Percentiles rank a stretch among this genome's conserved stretches.
These are phyloP conservation scores for Ectropis grisescens DNA, from an alignment of 1,140 invertebrate genomes.

Conservation along the genomic window DNA sequence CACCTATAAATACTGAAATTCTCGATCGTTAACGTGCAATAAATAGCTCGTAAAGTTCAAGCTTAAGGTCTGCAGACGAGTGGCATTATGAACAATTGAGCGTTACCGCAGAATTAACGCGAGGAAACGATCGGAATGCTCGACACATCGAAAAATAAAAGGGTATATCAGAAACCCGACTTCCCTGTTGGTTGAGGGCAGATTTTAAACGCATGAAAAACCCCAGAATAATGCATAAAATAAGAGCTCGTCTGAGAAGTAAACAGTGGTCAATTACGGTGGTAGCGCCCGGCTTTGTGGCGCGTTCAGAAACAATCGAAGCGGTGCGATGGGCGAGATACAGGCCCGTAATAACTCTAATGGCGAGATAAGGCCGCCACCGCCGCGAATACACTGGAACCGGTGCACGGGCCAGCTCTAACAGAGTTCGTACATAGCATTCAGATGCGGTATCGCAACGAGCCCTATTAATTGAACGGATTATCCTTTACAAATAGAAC, in stretches of 20 bases:
- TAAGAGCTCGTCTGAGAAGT: conserved; percentile 49
- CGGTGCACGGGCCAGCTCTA: conserved; percentile 31
- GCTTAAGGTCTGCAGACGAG: conserved; percentile 5
- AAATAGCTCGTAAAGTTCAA: conserved; percentile 19
- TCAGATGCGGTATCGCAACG: conserved; percentile 27
- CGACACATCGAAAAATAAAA: too few relatives aligned
- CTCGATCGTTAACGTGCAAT: conserved; percentile 18
- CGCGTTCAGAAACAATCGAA: conserved; percentile 62
- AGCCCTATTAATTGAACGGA: conserved; percentile 3
- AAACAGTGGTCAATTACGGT: conserved; percentile 65
- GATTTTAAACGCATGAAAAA: conserved; percentile 21
- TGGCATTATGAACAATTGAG: conserved; percentile 3
- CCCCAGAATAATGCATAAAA: conserved; percentile 45
- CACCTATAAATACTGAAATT: conserved; percentile 18
- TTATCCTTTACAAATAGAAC: conserved; percentile 2
- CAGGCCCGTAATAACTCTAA: conserved; percentile 61
- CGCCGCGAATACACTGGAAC: conserved; percentile 33
- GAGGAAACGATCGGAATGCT: too few relatives aligned
- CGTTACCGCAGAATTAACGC: conserved; percentile 3
- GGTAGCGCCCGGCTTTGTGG: conserved; percentile 48
- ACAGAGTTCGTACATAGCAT: conserved; percentile 29
- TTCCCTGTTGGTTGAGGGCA: too few relatives aligned
- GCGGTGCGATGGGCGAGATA: conserved; percentile 64
- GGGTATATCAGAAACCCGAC: too few relatives aligned
- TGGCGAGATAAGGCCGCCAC: conserved; percentile 61